Percentiles rank a stretch among this genome's conserved stretches.
These are phyloP conservation scores for Picathartes gymnocephalus DNA, from an alignment of 2,113 vertebrate species.

Conservation along the genomic window DNA sequence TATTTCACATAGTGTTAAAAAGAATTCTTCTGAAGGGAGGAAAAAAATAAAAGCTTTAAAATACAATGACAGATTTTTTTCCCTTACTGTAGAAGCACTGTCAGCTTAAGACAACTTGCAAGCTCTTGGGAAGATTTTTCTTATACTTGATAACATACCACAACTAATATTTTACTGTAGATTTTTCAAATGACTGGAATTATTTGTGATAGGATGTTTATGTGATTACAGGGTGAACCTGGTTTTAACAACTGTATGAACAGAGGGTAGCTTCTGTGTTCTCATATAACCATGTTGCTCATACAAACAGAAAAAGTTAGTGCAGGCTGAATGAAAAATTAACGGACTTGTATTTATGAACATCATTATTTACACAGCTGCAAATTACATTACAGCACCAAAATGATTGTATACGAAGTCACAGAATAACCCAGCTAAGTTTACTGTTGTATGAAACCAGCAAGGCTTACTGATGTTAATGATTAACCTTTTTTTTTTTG, in stretches of 20 bases:
- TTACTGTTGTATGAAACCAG: background rate
- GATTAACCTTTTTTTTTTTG: background rate
- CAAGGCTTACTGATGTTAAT: background rate
- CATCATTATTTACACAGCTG: constrained; percentile 61
- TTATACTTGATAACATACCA: constrained; percentile 6
- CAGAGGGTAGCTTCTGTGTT: constrained; percentile 40
- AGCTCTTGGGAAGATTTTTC: constrained; percentile 19
- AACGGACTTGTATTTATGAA: constrained; percentile 46
- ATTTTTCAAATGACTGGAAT: background rate
- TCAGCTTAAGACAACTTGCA: constrained; percentile 37
- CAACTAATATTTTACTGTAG: background rate
- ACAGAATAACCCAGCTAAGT: background rate
- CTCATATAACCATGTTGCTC: constrained; percentile 16
- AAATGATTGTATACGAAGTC: constrained; percentile 3
- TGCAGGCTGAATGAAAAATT: constrained; percentile 40
- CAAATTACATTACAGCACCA: constrained; percentile 26
- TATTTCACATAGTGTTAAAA: background rate
- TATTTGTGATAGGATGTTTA: constrained; percentile 27
- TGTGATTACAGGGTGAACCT: background rate
- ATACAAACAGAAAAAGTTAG: constrained; percentile 51
- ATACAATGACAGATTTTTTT: background rate
- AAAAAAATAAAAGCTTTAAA: constrained; percentile 17
- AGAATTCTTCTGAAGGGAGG: background rate
- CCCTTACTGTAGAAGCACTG: background rate
- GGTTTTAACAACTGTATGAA: background rate